Evolutionary conservation across 2,113 vertebrate genomes (phyloP), one percentile per base, ranked within the genome.

Genomic region (Lamprologus sp.): DNA sequence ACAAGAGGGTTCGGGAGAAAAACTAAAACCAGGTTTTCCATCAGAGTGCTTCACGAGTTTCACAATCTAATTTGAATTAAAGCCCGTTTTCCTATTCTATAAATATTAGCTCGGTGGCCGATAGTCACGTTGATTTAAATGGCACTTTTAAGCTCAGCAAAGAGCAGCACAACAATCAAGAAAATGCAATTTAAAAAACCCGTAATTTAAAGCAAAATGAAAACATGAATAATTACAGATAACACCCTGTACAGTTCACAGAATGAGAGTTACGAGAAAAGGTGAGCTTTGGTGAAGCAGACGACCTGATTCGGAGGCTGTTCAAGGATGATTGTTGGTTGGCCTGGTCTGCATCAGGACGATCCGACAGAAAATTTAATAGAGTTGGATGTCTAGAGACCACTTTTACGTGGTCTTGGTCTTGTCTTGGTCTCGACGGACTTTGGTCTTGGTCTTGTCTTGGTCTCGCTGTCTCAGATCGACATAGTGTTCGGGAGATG

Each of bases 91-190:
- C 23, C 68, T 28, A 7, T 75, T 47, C 40, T 75, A 10, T 28
- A 2, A 47, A 5, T 7, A 73, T 45, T 42, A 45, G 8, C 65
- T 45, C 0, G 0, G 7, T 73, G 40, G 21, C 3, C 37, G 0
- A 45, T 26, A 26, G 33, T 65, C 5, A 70, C 7, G 9, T 47
- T 28, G 42, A 47, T 75, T 7, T 47, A 47, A 47, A 75, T 2
- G 23, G 42, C 9, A 28, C 68, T 28, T 1, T 28, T 47, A 47
- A 75, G 21, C 40, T 1, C 21, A 75, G 0, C 40, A 47, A 75
- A 47, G 14, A 10, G 40, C 6, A 28, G 23, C 3, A 28, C 70
- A 75, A 19, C 68, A 75, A 26, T 75, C 68, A 42, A 3, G 8
- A 17, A 11, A 17, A 23, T 42, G 5, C 13, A 6, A 7, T 26